phyloP scores from a whole-genome alignment of 2,888 invertebrate species.

The Diogma glabrata region DNA sequence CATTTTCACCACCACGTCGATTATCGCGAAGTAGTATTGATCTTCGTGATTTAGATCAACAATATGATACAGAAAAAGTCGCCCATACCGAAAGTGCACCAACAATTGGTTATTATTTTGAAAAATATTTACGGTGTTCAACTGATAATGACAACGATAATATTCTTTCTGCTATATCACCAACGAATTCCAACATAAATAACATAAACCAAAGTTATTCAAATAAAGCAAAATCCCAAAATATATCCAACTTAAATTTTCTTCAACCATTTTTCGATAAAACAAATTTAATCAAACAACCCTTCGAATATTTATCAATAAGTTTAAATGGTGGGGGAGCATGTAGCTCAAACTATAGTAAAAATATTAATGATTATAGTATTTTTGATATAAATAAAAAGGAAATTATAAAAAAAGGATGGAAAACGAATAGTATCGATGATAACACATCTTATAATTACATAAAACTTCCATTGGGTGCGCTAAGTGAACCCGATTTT shows the following conservation, averaged over 20 bases:
- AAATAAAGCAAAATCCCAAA: no score
- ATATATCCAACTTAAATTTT: no score
- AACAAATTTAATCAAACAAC: constrained; percentile 13
- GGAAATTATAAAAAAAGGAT: neutral
- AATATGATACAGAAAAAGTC: constrained; percentile 29
- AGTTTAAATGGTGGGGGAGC: neutral
- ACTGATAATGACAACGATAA: neutral
- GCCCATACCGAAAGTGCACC: constrained; percentile 38
- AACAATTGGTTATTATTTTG: constrained; percentile 33
- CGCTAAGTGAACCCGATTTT: constrained; percentile 34
- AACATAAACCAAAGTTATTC: neutral
- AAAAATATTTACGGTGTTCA: constrained; percentile 22
- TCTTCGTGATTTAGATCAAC: constrained; percentile 36
- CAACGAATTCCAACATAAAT: neutral
- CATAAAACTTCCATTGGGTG: constrained; percentile 26
- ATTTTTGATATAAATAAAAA: constrained; percentile 1
- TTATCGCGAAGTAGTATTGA: constrained; percentile 38
- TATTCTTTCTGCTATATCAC: neutral
- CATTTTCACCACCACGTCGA: constrained; percentile 36
- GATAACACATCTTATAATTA: constrained; percentile 7
- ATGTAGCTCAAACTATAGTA: neutral
- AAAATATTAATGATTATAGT: neutral
- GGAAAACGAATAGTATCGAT: neutral
- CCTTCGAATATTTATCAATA: constrained; percentile 11
- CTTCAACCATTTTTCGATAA: constrained; percentile 13